phyloP scores from a whole-genome alignment of 2,113 vertebrate genomes.

The Tauraco erythrolophus region DNA sequence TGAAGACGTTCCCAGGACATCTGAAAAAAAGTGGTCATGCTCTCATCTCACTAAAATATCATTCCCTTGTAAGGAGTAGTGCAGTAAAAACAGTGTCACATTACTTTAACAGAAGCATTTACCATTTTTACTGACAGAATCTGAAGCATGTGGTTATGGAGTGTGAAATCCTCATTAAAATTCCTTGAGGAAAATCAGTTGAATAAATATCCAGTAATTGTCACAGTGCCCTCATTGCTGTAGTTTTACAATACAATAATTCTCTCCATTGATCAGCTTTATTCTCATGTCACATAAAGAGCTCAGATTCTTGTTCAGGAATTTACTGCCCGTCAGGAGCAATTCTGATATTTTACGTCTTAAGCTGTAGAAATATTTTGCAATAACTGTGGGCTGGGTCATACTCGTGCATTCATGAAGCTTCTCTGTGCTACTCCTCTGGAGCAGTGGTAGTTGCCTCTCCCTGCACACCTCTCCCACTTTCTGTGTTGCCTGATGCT shows the following conservation, averaged over 20 bases:
- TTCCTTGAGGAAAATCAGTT: slow-evolving; percentile 52
- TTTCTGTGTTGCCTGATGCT: accelerated
- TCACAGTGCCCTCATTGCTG: not conserved
- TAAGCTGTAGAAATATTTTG: not conserved
- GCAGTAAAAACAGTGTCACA: slow-evolving; percentile 45
- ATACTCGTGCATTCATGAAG: not conserved
- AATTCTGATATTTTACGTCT: not conserved
- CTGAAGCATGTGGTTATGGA: slow-evolving; percentile 67
- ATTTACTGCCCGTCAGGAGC: not conserved
- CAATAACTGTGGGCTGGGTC: not conserved
- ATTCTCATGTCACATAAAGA: slow-evolving; percentile 10
- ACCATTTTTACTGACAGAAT: slow-evolving; percentile 67
- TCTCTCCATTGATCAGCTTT: slow-evolving; percentile 28
- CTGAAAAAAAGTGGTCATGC: slow-evolving; percentile 15
- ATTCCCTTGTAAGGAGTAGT: not conserved
- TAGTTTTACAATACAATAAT: slow-evolving; percentile 2
- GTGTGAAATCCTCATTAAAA: slow-evolving; percentile 76
- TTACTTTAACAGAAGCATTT: slow-evolving; percentile 68
- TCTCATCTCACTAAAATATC: slow-evolving; percentile 56
- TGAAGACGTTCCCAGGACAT: slow-evolving; percentile 47
- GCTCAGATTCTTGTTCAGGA: not conserved
- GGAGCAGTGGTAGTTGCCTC: not conserved
- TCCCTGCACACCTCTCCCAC: not conserved
- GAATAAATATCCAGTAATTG: slow-evolving; percentile 47
- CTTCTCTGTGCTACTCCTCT: not conserved